These are phyloP conservation scores for Euura saliciscinereae DNA, from an alignment of 1,140 invertebrate species.

Conservation along the genomic window DNA sequence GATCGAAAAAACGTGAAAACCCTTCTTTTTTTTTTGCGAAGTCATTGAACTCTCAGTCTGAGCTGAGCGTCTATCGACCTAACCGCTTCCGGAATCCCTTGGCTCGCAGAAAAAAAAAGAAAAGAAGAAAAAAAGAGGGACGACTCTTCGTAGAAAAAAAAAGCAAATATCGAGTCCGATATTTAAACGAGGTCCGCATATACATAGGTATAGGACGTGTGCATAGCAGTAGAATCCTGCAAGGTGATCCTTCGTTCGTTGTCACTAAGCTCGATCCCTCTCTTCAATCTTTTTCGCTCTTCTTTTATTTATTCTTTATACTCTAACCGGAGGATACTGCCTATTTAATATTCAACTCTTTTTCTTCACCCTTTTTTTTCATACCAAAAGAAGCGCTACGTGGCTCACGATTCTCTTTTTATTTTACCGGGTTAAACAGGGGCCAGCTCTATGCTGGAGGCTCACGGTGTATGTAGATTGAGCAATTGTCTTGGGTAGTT, in stretches of 20 bases:
- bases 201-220: neutral
- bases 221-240: neutral
- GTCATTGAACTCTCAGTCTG: slow-evolving; percentile 32
- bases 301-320: neutral
- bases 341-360: slow-evolving; percentile 2
- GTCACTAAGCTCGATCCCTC: neutral
- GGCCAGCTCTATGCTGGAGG: neutral
- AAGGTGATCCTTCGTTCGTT: neutral
- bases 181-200: slow-evolving; percentile 36
- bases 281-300: neutral
- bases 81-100: slow-evolving; percentile 31
- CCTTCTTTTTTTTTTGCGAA: slow-evolving; percentile 19
- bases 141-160: slow-evolving; percentile 37
- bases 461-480: neutral
- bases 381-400: neutral
- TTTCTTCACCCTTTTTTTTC: neutral
- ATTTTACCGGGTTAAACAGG: neutral
- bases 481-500: neutral
- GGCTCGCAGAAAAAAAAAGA: slow-evolving; percentile 14
- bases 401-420: neutral
- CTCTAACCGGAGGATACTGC: neutral
- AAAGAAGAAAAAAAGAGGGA: slow-evolving; percentile 29
- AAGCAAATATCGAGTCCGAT: slow-evolving; percentile 50
- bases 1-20: neutral
- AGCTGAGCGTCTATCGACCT: slow-evolving; percentile 18